Conservation (phyloP, 2,888 invertebrate species). For the Mythimna loreyi region DNA sequence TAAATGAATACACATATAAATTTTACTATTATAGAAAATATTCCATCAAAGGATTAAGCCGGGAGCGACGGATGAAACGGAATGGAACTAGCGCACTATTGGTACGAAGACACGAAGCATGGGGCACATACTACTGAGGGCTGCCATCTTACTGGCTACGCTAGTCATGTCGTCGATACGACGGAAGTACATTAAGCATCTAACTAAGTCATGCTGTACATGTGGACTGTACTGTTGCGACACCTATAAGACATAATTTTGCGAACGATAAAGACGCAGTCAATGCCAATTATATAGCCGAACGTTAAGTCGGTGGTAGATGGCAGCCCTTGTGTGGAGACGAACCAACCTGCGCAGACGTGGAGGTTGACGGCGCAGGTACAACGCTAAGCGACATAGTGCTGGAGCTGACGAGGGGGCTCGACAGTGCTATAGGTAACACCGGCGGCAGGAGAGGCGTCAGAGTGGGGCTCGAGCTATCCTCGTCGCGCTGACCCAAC, state of each 20-base stretch:
- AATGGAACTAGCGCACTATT: conserved; percentile 46
- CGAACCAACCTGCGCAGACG: conserved; percentile 76
- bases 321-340: conserved; percentile 57
- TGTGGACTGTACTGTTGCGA: conserved; percentile 14
- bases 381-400: conserved; percentile 73
- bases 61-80: conserved; percentile 37
- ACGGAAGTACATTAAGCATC: conserved; percentile 28
- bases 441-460: conserved; percentile 80
- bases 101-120: conserved; percentile 57
- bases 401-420: conserved; percentile 67
- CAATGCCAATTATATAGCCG: conserved; percentile 20
- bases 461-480: conserved; percentile 74
- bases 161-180: conserved; percentile 9
- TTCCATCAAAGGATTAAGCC: conserved; percentile 52
- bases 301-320: conserved; percentile 38
- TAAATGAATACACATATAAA: conserved; percentile 37
- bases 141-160: conserved; percentile 54
- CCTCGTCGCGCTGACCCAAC: conserved; percentile 75
- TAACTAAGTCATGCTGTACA: conserved; percentile 16
- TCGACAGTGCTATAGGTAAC: conserved; percentile 72
- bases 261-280: conserved; percentile 16
- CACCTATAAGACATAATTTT: conserved; percentile 12
- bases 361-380: conserved; percentile 68
- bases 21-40: conserved; percentile 26
- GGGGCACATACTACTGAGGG: conserved; percentile 53